Percentiles rank a stretch among this genome's conserved stretches.
Conservation (phyloP, 2,888 invertebrate genomes). For the Empis livida region DNA sequence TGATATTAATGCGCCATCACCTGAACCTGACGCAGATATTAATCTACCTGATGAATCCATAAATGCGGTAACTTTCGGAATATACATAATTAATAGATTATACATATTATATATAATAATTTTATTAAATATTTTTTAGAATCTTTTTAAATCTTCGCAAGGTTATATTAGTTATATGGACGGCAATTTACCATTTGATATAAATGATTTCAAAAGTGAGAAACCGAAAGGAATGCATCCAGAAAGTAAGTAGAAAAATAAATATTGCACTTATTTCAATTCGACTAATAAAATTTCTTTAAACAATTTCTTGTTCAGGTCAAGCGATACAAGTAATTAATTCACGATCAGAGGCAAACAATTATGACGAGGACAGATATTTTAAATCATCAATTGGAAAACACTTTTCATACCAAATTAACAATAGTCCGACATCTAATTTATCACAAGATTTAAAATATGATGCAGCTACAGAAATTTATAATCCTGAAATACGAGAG, state of each 20-base stretch:
- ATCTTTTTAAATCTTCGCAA: not conserved
- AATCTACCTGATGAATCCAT: conserved; percentile 49
- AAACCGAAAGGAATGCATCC: not conserved
- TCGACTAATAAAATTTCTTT: no score
- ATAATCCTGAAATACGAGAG: not conserved
- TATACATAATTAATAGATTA: no score
- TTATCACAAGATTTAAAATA: not conserved
- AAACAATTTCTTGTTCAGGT: conserved; percentile 22
- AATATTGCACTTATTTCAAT: no score
- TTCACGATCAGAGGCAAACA: conserved; percentile 40
- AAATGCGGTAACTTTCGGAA: not conserved
- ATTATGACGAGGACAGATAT: conserved; percentile 7
- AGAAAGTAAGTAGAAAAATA: not conserved
- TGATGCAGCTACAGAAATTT: not conserved
- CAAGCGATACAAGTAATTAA: conserved; percentile 46
- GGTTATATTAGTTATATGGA: conserved; percentile 51
- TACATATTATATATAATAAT: not conserved
- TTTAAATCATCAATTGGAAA: no score
- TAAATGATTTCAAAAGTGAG: conserved; percentile 34
- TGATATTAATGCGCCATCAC: conserved; percentile 56
- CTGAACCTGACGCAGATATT: conserved; percentile 69
- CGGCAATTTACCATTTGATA: conserved; percentile 46
- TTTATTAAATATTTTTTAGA: not conserved
- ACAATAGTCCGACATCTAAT: not conserved
- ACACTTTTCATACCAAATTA: no score